phyloP scores from a whole-genome alignment of 2,113 vertebrate species.

The Pavo muticus region DNA sequence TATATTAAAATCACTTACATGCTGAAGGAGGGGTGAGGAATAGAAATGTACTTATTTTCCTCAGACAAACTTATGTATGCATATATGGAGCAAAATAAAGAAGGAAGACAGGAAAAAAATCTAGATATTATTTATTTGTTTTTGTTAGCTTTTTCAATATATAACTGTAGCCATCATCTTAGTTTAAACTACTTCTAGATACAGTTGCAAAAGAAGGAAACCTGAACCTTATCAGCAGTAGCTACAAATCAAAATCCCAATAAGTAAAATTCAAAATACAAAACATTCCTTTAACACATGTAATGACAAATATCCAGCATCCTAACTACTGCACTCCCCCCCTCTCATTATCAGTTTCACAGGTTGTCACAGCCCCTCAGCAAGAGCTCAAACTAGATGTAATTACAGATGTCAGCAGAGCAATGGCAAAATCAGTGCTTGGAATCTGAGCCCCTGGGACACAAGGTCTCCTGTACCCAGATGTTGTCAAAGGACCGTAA shows the following conservation, averaged over 20 bases:
- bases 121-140: neutral
- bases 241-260: neutral
- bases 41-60: neutral
- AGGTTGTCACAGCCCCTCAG: neutral
- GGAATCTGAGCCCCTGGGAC: neutral
- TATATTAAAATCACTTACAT: neutral
- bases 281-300: neutral
- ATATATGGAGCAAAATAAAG: neutral
- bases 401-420: neutral
- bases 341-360: neutral
- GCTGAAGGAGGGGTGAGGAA: neutral
- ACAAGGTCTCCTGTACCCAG: neutral
- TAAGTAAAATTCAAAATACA: neutral
- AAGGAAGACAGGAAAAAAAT: neutral
- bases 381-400: neutral
- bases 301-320: neutral
- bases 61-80: neutral
- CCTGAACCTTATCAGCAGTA: neutral
- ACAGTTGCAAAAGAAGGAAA: neutral
- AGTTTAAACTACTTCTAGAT: neutral
- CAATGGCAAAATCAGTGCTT: neutral
- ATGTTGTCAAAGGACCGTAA: neutral
- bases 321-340: neutral
- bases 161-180: neutral
- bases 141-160: neutral